These are phyloP conservation scores for Borostomias antarcticus DNA, from an alignment of 2,797 vertebrate genomes.

Conservation along the genomic window DNA sequence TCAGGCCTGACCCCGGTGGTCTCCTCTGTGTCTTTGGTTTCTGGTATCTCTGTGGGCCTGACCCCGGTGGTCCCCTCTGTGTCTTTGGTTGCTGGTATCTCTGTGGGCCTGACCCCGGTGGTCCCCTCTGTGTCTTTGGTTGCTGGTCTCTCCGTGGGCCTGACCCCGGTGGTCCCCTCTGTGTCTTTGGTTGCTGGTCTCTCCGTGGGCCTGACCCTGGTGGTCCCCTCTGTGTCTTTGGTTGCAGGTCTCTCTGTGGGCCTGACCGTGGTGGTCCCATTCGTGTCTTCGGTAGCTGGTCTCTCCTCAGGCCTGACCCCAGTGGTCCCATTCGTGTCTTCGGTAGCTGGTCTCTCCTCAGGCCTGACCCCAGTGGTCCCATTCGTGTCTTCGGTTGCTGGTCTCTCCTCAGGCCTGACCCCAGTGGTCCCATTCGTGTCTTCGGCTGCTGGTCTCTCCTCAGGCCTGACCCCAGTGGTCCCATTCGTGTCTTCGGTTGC, in stretches of 20 bases:
- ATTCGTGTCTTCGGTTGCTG: too few species aligned
- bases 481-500: conserved; percentile 28
- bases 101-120: conserved; percentile 34
- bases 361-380: too few species aligned
- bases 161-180: conserved; percentile 9
- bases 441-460: conserved; percentile 38
- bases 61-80: conserved; percentile 40
- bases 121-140: conserved; percentile 7
- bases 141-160: too few species aligned
- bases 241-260: too few species aligned
- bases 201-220: too few species aligned
- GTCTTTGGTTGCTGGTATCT: conserved; percentile 32
- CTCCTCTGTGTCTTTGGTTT: conserved; percentile 34
- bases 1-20: conserved; percentile 34
- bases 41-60: conserved; percentile 44
- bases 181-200: conserved; percentile 11
- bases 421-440: conserved; percentile 41
- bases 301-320: too few species aligned
- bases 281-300: too few species aligned
- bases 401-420: too few species aligned
- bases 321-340: too few species aligned
- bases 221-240: too few species aligned
- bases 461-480: conserved; percentile 39
- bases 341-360: too few species aligned
- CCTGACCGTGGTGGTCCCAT: too few species aligned